Base-by-base conservation (phyloP, 2,888 invertebrate genomes). In the Agonopterix subpropinquella region DNA sequence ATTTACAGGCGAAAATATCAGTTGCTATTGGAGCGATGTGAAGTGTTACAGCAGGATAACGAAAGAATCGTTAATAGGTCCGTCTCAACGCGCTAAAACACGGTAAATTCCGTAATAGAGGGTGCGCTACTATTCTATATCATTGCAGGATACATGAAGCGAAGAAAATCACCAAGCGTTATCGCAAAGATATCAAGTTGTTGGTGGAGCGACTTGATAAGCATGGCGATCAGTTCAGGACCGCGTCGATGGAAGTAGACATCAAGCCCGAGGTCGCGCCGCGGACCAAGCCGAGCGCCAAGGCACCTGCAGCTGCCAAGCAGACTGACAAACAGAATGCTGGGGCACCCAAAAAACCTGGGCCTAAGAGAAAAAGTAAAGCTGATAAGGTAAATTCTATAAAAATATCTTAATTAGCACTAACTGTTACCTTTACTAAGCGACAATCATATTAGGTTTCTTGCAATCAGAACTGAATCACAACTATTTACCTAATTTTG, bases 31-130 rank as follows among this genome's bases (percentile, higher is more conserved):
- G 93, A 93, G 72, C 91, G 93, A 89, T 94, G 94, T 77, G 92
- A 93, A 80, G 90, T 92, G 60, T 84, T 94, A 59, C 94, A 94
- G 70, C 93, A 93, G 90, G 92, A 93, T 70, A 94, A 94, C 76
- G 93, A 94, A 73, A 90, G 93, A 77, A 85, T 94, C 58, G 92
- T 94, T 51, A 90, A 90, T 80, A 90, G 91, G 91, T 91, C 71
- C 64, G 77, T 73, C 63, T 71, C 62, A 55, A 45, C 43, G 52
- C 53, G 57, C 58, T 59, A 60, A 57, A 50, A 48, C 52, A 52
- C 54, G 61, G 18, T 48, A 59, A 55, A 53, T 63, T 47, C 41
- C 55, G 56, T 54, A 54, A 50, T 51, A 28, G 48, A 50, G 52
- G 45, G 47, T 61, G 48, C 63, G 55, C 55, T 61, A 61, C 48